A percentile compares a stretch with the other conserved stretches of the same genome.
These are phyloP conservation scores for Myotis myotis DNA, from an alignment of 2,797 vertebrate genomes.

Conservation along the genomic window DNA sequence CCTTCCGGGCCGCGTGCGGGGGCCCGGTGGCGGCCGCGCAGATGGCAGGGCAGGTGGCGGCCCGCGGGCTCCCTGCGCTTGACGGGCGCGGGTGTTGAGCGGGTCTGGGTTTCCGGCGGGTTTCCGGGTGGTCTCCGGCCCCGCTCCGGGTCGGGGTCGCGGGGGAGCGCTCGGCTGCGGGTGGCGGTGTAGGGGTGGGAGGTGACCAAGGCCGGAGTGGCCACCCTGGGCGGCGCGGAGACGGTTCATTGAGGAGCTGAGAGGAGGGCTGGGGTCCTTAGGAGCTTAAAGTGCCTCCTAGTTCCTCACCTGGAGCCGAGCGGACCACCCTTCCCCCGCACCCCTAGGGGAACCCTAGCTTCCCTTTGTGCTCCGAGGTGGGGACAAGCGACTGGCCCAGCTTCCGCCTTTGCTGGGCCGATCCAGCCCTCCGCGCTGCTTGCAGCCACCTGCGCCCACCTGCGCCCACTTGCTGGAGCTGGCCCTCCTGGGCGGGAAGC, in stretches of 20 bases:
- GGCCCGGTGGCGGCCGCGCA: neutral
- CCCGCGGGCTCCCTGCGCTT: neutral
- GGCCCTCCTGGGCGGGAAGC: neutral
- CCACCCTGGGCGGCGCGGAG: neutral
- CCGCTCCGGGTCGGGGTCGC: neutral
- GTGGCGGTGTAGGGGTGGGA: neutral
- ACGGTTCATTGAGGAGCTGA: rapidly evolving
- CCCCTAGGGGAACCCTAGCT: neutral
- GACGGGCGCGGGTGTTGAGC: neutral
- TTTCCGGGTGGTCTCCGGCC: neutral
- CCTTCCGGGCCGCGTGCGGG: neutral
- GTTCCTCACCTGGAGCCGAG: neutral
- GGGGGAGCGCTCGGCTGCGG: neutral
- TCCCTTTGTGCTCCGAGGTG: neutral
- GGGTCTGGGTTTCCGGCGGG: too few relatives aligned
- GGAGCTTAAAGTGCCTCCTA: rapidly evolving
- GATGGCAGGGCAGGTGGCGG: constrained; percentile 35
- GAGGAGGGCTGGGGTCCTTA: rapidly evolving
- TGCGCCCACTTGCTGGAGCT: neutral
- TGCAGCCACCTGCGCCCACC: neutral
- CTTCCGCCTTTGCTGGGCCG: constrained; percentile 34
- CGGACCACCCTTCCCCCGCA: neutral
- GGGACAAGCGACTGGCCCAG: neutral
- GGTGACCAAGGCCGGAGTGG: neutral
- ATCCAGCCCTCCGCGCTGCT: rapidly evolving